These are phyloP conservation scores for Arctopsyche grandis DNA, from an alignment of 1,140 invertebrate species.

Conservation along the genomic window DNA sequence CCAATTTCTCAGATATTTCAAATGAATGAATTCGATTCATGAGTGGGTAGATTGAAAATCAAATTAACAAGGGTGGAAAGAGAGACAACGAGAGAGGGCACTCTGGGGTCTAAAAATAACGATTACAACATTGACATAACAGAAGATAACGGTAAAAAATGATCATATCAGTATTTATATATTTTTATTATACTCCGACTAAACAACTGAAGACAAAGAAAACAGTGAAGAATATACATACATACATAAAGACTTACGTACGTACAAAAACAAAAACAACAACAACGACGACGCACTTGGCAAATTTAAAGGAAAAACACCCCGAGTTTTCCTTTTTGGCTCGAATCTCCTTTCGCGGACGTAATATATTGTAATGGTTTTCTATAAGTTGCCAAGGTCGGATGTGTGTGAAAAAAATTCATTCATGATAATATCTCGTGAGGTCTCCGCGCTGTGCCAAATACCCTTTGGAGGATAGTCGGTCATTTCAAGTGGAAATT, in stretches of 20 bases:
- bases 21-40: not conserved
- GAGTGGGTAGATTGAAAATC: not conserved
- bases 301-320: not conserved
- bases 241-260: too few relatives aligned
- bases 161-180: not conserved
- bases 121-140: not conserved
- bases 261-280: too few relatives aligned
- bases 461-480: not conserved
- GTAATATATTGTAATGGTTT: conserved; percentile 16
- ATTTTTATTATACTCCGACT: not conserved
- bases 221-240: not conserved
- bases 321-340: not conserved
- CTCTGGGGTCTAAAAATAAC: not conserved
- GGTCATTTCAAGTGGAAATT: not conserved
- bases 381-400: conserved; percentile 17
- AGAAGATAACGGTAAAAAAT: not conserved
- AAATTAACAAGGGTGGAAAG: not conserved
- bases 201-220: not conserved
- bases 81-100: not conserved
- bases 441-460: conserved; percentile 7
- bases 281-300: too few relatives aligned
- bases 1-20: not conserved
- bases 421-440: conserved; percentile 35
- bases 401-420: conserved; percentile 1
- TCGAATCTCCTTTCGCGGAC: not conserved